phyloP scores from a whole-genome alignment of 2,797 vertebrate species.

The Hippopotamyrus pictus region DNA sequence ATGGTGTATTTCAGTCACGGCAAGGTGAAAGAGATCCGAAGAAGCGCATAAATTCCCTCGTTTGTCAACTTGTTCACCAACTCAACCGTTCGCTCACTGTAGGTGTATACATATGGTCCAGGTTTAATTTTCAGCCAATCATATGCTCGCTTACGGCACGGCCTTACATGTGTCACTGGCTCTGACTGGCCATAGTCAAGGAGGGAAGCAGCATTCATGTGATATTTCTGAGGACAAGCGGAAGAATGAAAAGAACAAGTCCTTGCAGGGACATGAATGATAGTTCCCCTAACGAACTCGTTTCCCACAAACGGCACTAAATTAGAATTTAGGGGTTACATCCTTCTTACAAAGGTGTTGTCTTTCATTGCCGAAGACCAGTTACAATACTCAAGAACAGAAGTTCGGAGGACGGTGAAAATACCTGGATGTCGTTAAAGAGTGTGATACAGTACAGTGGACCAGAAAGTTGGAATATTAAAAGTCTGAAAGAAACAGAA shows the following conservation, averaged over 20 bases:
- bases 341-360: background rate
- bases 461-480: background rate
- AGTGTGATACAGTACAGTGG: background rate
- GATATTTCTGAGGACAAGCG: background rate
- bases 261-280: background rate
- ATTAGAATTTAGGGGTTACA: background rate
- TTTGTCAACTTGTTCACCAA: background rate
- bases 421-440: background rate
- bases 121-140: background rate
- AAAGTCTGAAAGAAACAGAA: background rate
- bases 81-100: background rate
- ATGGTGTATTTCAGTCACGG: background rate
- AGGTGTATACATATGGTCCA: background rate
- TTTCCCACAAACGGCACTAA: background rate
- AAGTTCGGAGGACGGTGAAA: background rate
- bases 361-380: background rate
- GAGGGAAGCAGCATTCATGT: background rate
- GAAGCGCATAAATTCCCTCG: background rate
- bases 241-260: background rate
- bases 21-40: background rate
- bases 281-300: too few relatives aligned
- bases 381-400: background rate
- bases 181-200: background rate
- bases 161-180: background rate
- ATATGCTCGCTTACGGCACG: background rate